Evolutionary conservation across 1,140 invertebrate species (phyloP).

Genomic region (Papilio polytes): DNA sequence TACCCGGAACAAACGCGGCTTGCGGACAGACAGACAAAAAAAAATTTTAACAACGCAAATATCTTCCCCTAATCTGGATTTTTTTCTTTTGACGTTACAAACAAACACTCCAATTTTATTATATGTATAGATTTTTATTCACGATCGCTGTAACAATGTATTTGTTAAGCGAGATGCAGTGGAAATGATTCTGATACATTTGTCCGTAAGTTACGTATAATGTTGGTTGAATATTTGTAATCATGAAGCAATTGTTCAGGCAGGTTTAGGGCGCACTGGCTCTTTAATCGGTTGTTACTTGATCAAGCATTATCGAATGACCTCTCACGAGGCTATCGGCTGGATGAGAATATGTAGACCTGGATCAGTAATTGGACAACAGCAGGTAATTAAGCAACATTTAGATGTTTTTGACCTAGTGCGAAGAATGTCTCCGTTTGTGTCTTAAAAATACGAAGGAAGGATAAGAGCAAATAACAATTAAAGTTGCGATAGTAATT

Average conservation of each 20-base stretch:
- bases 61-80: too few species aligned
- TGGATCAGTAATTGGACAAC: slow-evolving; percentile 98
- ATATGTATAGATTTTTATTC: too few species aligned
- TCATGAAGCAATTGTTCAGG: slow-evolving; percentile 84
- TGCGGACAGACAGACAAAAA: too few species aligned
- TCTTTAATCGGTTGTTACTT: slow-evolving; percentile 98
- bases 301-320: slow-evolving; percentile 98
- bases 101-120: too few species aligned
- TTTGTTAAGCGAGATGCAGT: too few species aligned
- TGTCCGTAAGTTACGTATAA: background rate
- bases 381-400: slow-evolving; percentile 86
- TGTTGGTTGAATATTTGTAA: slow-evolving; percentile 43
- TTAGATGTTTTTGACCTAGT: background rate
- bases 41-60: too few species aligned
- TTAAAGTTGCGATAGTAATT: slow-evolving; percentile 5
- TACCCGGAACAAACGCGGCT: too few species aligned
- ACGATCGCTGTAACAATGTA: too few species aligned
- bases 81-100: too few species aligned
- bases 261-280: slow-evolving; percentile 98
- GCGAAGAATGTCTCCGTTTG: background rate
- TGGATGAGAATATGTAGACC: slow-evolving; percentile 99
- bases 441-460: background rate
- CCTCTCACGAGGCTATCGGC: slow-evolving; percentile 96
- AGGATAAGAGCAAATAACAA: background rate
- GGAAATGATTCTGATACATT: background rate